These are phyloP conservation scores for Brachypalpus laphriformis DNA, from an alignment of 2,888 invertebrate genomes.

Conservation along the genomic window DNA sequence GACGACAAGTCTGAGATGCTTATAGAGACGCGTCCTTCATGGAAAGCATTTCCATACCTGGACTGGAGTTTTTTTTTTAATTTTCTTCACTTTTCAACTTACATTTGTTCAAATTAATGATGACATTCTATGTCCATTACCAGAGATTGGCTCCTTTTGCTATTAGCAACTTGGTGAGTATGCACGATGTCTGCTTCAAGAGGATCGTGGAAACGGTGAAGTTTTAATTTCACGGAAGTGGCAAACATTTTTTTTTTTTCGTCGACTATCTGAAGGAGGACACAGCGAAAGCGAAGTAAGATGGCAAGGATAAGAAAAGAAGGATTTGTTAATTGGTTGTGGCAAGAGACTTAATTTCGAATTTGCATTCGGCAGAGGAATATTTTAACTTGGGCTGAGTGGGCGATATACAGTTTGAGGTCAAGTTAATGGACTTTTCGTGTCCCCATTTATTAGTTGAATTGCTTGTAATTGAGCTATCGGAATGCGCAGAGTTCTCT, in stretches of 20 bases:
- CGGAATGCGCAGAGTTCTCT: background rate
- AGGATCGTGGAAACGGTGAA: background rate
- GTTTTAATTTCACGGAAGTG: conserved; percentile 27
- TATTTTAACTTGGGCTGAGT: background rate
- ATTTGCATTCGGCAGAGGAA: conserved; percentile 5
- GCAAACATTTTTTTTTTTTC: background rate
- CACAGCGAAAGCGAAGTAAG: background rate
- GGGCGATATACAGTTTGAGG: background rate
- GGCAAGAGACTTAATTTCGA: conserved; percentile 11
- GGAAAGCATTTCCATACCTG: background rate
- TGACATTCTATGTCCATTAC: background rate
- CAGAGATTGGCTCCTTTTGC: background rate
- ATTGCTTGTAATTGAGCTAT: conserved; percentile 26
- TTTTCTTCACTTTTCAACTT: background rate
- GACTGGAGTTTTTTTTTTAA: background rate
- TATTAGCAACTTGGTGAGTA: background rate
- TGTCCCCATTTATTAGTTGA: conserved; percentile 26
- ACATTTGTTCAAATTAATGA: background rate
- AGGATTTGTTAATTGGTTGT: conserved; percentile 33
- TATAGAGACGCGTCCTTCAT: background rate
- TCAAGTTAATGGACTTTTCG: conserved; percentile 38
- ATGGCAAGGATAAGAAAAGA: background rate
- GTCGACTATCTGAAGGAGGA: background rate
- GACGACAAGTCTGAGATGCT: background rate
- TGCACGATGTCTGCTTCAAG: background rate